Evolutionary conservation across 1,140 invertebrate species (phyloP).

Genomic region (Chrysomallon squamiferum): DNA sequence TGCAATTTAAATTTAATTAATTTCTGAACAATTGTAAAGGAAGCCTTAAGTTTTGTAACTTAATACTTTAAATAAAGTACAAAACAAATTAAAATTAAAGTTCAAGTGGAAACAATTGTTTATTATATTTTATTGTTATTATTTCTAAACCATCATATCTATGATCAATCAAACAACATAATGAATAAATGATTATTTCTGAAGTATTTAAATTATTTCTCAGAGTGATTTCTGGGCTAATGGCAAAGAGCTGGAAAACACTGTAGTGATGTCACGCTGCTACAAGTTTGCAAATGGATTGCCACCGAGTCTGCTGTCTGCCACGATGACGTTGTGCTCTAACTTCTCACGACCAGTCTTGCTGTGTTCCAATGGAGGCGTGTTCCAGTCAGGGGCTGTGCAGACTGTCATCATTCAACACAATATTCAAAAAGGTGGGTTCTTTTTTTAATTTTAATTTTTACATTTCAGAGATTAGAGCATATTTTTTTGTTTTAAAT

Average conservation of each 20-base stretch:
- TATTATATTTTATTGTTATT: background rate
- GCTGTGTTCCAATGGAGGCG: slow-evolving; percentile 32
- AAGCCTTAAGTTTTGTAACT: no score
- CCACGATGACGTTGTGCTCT: slow-evolving; percentile 29
- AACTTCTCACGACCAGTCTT: slow-evolving; percentile 36
- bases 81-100: no score
- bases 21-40: no score
- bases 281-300: slow-evolving; percentile 34
- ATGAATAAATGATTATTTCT: background rate
- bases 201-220: no score
- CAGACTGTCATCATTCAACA: slow-evolving; percentile 36
- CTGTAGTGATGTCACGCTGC: slow-evolving; percentile 31
- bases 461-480: no score
- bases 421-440: background rate
- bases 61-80: no score
- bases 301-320: slow-evolving; percentile 27
- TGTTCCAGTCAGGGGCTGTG: slow-evolving; percentile 49
- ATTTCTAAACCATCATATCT: background rate
- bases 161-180: background rate
- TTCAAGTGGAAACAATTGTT: no score
- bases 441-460: no score
- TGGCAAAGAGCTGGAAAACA: slow-evolving; percentile 21
- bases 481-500: no score
- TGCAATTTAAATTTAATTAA: no score
- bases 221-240: slow-evolving; percentile 40